These are phyloP conservation scores for Mizuhopecten yessoensis DNA, from an alignment of 1,140 invertebrate genomes.

Conservation along the genomic window DNA sequence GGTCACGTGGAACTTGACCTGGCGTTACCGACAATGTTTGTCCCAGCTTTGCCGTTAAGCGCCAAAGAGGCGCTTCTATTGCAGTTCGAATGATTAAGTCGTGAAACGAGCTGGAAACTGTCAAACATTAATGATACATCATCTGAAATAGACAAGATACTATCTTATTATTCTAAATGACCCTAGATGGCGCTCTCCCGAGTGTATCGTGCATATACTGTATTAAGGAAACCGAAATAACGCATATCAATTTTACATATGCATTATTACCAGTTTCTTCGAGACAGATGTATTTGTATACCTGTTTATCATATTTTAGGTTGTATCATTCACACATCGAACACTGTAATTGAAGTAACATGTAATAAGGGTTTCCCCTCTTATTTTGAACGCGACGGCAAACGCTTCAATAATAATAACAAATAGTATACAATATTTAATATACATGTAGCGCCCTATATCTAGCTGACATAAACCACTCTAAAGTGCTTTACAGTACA, in stretches of 20 bases:
- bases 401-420: too few species aligned
- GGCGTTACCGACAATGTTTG: background rate
- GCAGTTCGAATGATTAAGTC: background rate
- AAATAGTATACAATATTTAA: too few species aligned
- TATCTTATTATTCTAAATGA: background rate
- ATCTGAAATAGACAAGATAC: conserved; percentile 33
- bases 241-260: background rate
- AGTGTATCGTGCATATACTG: background rate
- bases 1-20: background rate
- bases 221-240: background rate
- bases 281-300: background rate
- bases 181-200: background rate
- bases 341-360: too few species aligned
- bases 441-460: too few species aligned
- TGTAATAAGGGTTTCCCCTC: too few species aligned
- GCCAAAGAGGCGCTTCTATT: background rate
- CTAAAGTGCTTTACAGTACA: too few species aligned
- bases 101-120: conserved; percentile 28
- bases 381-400: too few species aligned
- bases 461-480: too few species aligned
- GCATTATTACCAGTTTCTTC: background rate
- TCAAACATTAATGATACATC: background rate
- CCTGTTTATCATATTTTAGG: too few species aligned
- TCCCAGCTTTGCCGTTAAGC: background rate
- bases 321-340: too few species aligned